Conservation (phyloP, 2,113 vertebrate species). For the Lamprologus callipterus region DNA sequence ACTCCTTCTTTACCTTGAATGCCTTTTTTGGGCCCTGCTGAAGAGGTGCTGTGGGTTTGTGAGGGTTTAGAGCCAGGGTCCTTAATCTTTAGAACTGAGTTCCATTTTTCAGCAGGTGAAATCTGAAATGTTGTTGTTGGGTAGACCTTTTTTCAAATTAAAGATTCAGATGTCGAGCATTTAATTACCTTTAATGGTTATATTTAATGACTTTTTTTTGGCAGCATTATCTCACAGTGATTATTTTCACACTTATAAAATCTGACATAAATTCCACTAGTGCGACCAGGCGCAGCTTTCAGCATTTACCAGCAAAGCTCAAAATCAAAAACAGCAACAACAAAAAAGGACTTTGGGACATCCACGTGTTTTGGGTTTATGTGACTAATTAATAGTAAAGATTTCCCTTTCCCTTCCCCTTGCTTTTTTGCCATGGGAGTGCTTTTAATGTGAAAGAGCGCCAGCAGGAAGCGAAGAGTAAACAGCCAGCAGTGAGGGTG, state of each 20-base stretch:
- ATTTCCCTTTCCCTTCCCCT: not conserved
- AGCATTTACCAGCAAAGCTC: not conserved
- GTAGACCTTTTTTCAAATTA: not conserved
- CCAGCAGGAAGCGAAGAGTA: not conserved
- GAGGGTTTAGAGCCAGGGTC: not conserved
- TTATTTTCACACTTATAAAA: not conserved
- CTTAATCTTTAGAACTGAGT: not conserved
- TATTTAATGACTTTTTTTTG: not conserved
- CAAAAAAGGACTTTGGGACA: not conserved
- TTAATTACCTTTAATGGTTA: not conserved
- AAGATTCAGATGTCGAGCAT: not conserved
- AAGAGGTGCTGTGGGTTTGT: not conserved
- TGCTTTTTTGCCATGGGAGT: not conserved
- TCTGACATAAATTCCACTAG: not conserved
- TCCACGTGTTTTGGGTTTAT: not conserved
- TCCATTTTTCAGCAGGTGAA: not conserved
- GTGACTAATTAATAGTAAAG: not conserved
- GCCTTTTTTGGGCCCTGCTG: not conserved
- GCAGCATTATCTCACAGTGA: not conserved
- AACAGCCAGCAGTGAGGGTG: not conserved
- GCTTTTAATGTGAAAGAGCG: not conserved
- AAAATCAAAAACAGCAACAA: not conserved
- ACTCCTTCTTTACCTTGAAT: conserved; percentile 3
- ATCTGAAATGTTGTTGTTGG: not conserved
- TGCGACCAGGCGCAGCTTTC: not conserved